Conservation (phyloP, 1,140 invertebrate species). For the Pseudomyrmex sp. region DNA sequence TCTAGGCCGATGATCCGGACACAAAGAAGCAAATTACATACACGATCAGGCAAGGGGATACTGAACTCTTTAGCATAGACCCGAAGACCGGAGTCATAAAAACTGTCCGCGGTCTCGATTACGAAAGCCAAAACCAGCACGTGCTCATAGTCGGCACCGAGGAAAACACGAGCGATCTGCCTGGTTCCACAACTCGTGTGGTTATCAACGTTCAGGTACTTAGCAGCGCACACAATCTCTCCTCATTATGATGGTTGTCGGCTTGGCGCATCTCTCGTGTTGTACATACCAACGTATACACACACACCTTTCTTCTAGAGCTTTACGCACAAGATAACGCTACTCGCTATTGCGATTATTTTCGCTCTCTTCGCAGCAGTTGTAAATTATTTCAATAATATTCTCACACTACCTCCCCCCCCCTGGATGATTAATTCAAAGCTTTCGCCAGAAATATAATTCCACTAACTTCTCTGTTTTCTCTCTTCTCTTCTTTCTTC, state of each 20-base stretch:
- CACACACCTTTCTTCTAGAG: neutral
- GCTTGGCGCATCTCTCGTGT: neutral
- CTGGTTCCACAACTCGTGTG: conserved; percentile 91
- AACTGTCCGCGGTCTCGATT: conserved; percentile 91
- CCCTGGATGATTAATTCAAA: neutral
- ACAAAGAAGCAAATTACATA: conserved; percentile 93
- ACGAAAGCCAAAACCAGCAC: conserved; percentile 90
- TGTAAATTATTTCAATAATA: too few species aligned
- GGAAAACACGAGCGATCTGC: conserved; percentile 90
- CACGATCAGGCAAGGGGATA: conserved; percentile 91
- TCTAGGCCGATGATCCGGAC: conserved; percentile 91
- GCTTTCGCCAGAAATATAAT: neutral
- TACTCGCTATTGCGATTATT: too few species aligned
- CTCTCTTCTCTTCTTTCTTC: neutral
- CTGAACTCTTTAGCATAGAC: conserved; percentile 93
- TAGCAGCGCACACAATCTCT: neutral
- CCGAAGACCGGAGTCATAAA: conserved; percentile 91
- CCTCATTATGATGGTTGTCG: neutral
- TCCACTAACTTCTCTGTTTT: too few species aligned
- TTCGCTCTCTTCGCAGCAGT: too few species aligned
- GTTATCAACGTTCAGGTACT: conserved; percentile 91
- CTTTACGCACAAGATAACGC: too few species aligned
- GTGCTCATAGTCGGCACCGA: conserved; percentile 92
- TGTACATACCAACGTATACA: too few species aligned
- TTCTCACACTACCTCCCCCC: too few species aligned